Evolutionary conservation across 23 tunicate species (phyloP), one percentile per base, ranked within the genome.

Genomic region (Trididemnum clinides): DNA sequence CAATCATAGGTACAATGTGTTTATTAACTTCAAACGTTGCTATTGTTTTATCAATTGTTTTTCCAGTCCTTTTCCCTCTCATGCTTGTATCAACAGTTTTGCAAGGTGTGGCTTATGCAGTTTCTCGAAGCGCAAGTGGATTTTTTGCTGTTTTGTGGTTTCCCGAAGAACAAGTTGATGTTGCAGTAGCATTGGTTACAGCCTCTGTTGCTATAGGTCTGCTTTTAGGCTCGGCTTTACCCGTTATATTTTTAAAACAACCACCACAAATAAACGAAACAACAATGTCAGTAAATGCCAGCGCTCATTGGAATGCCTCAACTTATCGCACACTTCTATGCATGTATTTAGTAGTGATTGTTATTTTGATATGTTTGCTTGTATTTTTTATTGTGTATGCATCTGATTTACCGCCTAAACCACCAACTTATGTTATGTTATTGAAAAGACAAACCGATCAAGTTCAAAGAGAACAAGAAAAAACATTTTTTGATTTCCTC

Each of bases 131-230:
- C 20, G 34, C 37, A 29, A 39, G 70, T 0, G 20, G 71, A 1
- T 51, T 36, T 0, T 79, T 79, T 54, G 84, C 71, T 0, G 70
- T 29, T 1, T 7, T 79, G 23, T 79, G 84, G 84, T 79, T 79
- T 58, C 71, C 84, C 0, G 84, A 79, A 6, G 5, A 79, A 19
- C 70, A 79, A 32, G 64, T 79, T 21, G 71, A 71, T 18, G 20
- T 62, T 22, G 84, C 84, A 31, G 58, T 79, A 27, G 64, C 70
- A n/a, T 0, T 33, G 29, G 37, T 57, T 58, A 10, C 21, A 0
- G 1, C 58, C 30, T 33, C 71, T 2, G 0, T 34, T 1, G 29
- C 6, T 57, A 1, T 34, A 2, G 84, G 84, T 0, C 20, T 27
- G 22, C 2, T 30, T 0, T 2, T 57, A 5, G 84, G 84, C 20